Conservation (phyloP, 2,113 vertebrate species). For the Chloropsis hardwickii region DNA sequence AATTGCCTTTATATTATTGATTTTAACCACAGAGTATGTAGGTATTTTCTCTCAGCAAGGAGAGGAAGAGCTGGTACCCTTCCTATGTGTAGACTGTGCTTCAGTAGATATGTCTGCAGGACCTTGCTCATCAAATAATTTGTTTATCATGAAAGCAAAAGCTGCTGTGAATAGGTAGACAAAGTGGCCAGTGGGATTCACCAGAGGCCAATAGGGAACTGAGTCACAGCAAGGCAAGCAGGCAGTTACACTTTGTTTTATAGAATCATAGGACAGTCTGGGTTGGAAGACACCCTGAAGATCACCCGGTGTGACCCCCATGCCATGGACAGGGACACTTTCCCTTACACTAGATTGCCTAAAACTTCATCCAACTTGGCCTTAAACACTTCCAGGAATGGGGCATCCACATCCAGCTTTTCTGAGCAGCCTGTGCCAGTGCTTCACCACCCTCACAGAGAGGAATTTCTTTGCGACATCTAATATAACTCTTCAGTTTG, state of each 20-base stretch:
- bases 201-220: background rate
- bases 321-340: background rate
- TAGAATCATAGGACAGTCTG: background rate
- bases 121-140: background rate
- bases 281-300: background rate
- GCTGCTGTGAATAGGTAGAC: background rate
- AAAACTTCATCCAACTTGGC: background rate
- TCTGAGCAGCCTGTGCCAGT: background rate
- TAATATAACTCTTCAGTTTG: background rate
- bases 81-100: background rate
- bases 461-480: background rate
- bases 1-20: background rate
- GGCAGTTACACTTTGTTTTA: background rate
- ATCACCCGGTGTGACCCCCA: background rate
- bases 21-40: background rate
- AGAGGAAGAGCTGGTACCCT: background rate
- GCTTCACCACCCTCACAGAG: background rate
- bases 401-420: background rate
- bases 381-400: no score
- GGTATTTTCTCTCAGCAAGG: background rate
- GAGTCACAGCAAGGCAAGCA: background rate
- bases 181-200: background rate
- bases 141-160: background rate
- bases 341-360: background rate
- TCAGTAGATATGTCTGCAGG: no score